Evolutionary conservation across 2,113 vertebrate genomes (phyloP).

Genomic region (Catharus minimus): DNA sequence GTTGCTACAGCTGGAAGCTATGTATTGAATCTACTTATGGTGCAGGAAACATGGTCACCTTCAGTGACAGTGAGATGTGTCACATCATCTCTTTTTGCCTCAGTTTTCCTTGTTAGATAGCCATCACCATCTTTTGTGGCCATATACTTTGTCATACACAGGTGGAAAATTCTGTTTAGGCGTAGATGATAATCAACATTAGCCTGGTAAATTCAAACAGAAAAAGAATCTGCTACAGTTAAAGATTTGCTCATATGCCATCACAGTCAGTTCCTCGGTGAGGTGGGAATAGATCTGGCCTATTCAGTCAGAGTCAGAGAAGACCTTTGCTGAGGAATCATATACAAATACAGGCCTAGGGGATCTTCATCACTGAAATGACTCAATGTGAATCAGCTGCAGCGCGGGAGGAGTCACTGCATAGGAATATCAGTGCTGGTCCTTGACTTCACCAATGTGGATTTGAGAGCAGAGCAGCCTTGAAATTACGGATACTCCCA

Average conservation of each 20-base stretch:
- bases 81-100: background rate
- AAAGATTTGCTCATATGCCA: background rate
- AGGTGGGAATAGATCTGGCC: background rate
- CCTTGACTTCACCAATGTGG: background rate
- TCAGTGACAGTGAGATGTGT: background rate
- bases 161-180: background rate
- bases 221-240: background rate
- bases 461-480: background rate
- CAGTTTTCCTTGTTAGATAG: background rate
- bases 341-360: background rate
- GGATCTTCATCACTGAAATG: background rate
- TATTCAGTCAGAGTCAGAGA: background rate
- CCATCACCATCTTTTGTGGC: background rate
- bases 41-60: background rate
- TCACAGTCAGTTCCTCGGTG: background rate
- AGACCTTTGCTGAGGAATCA: background rate
- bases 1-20: background rate
- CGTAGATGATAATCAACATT: background rate
- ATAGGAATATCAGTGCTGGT: background rate
- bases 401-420: background rate
- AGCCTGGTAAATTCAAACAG: background rate
- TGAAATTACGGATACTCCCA: background rate
- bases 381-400: background rate
- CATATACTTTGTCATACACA: background rate
- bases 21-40: rapidly evolving